Base-by-base conservation (phyloP, 2,113 vertebrate species). In the Aramus guarauna region DNA sequence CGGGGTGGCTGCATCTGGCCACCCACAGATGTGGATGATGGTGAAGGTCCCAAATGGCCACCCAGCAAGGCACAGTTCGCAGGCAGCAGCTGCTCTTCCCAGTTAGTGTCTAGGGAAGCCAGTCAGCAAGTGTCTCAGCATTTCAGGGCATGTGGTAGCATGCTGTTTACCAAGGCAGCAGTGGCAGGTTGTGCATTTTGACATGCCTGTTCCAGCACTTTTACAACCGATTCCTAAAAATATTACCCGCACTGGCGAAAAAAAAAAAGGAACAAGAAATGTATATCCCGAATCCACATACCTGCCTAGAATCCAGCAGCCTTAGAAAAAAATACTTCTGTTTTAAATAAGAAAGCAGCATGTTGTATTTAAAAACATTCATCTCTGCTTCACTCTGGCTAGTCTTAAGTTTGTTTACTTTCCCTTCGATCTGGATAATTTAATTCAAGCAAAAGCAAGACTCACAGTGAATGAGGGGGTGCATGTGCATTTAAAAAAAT, bases 341-440 rank as follows among this genome's bases (percentile, higher is more conserved):
- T 27, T 56, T 64, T 48, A 80, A 86, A 52, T 30, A 83, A 76
- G 41, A 30, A 77, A 47, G 13, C 13, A 2, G 8, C 9, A 29
- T 3, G 24, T 4, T 41, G 0, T 27, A 64, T 39, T 47, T 60
- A 3, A 75, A 78, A 45, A 7, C 0, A 0, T 47, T 37, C 1
- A 21, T 12, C 66, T 15, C 9, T 66, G 58, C 67, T 77, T 89
- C 41, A 53, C 21, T 68, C 39, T 24, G 29, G 21, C 21, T 58
- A 36, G 43, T 72, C 78, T 30, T 62, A 37, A 45, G 24, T 43
- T 59, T 41, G 34, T 47, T 64, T 45, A 36, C 12, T 55, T 37
- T 39, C 36, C 47, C 24, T 85, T 75, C 23, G 15, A 69, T 66
- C 22, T 37, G 34, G 41, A 64, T 23, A 34, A 32, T 59, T 45